Evolutionary conservation across 2,113 vertebrate species (phyloP), one percentile per base, ranked within the genome.

Genomic region (Donacobius atricapilla): DNA sequence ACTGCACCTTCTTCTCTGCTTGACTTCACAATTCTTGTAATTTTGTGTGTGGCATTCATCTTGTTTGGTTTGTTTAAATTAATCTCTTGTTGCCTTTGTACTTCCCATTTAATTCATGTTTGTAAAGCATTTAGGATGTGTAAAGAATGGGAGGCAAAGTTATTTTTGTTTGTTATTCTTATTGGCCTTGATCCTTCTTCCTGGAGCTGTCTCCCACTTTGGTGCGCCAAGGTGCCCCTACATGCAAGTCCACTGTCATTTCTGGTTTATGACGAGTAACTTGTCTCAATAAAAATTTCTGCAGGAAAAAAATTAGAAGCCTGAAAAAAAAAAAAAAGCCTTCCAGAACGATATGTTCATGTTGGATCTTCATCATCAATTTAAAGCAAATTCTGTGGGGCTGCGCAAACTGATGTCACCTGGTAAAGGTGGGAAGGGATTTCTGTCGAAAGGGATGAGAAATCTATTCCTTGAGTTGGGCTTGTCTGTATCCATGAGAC

Each of bases 41-140:
- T 88, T 96, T 91, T 68, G n/a, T 75, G 9, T 57, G 44, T 92
- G 71, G 40, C 44, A 35, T 89, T 95, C 69, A 35, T 63, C 65
- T 92, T 78, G 37, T 68, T 96, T 88, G 56, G 28, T 86, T 93
- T 88, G 79, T 87, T 94, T 87, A 86, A 92, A 90, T 92, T 85
- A 93, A 93, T 96, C 71, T 92, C 51, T 68, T 95, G 90, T 90
- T 93, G 86, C 69, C 72, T 72, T 87, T 90, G 69, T 57, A n/a
- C 40, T 89, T 89, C 33, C 37, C 3, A 0, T 75, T 92, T 81
- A 92, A 83, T 94, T 92, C 20, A 6, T 90, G 56, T 96, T 96
- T 96, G 65, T 89, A 79, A 92, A 93, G 80, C 69, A 39, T 84
- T 96, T 95, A 75, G 85, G n/a, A 77, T 85, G 33, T 81, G 31